phyloP scores from a whole-genome alignment of 2,113 vertebrate species.

The Microtus ochrogaster region DNA sequence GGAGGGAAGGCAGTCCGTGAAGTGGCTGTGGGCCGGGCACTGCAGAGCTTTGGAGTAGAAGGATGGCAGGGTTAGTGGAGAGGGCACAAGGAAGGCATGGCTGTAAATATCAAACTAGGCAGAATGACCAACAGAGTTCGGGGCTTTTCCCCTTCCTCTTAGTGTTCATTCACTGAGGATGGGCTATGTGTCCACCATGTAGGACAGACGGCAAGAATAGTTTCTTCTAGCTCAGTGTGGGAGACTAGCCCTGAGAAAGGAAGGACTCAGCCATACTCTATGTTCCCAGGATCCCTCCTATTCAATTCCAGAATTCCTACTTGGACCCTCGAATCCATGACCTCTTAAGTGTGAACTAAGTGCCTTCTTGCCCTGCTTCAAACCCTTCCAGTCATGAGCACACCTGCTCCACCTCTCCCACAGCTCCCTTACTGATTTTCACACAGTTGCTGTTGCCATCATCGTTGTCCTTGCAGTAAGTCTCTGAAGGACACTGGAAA shows the following conservation, averaged over 20 bases:
- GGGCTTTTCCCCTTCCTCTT: background rate
- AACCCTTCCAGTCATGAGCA: background rate
- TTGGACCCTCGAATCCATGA: background rate
- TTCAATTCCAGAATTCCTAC: no score
- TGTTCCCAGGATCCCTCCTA: no score
- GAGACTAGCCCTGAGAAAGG: background rate
- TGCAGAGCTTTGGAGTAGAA: slow-evolving; percentile 84
- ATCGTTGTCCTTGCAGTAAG: slow-evolving; percentile 83
- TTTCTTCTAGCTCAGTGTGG: no score
- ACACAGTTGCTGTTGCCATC: slow-evolving; percentile 56
- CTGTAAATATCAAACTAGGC: background rate
- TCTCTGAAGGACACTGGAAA: slow-evolving; percentile 79
- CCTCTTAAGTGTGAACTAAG: background rate
- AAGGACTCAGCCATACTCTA: background rate
- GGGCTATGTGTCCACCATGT: background rate
- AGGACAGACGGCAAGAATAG: background rate
- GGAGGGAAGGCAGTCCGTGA: slow-evolving; percentile 86
- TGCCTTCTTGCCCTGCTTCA: background rate
- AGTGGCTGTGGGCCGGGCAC: slow-evolving; percentile 87
- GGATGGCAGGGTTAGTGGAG: background rate
- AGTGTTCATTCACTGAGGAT: background rate
- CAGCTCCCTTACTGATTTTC: slow-evolving; percentile 83
- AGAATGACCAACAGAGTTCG: background rate
- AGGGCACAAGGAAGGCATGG: background rate
- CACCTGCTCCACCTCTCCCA: accelerated